A percentile compares a stretch with the other conserved stretches of the same genome.
These are phyloP conservation scores for Oryzias sinensis DNA, from an alignment of 2,797 vertebrate genomes.

Conservation along the genomic window DNA sequence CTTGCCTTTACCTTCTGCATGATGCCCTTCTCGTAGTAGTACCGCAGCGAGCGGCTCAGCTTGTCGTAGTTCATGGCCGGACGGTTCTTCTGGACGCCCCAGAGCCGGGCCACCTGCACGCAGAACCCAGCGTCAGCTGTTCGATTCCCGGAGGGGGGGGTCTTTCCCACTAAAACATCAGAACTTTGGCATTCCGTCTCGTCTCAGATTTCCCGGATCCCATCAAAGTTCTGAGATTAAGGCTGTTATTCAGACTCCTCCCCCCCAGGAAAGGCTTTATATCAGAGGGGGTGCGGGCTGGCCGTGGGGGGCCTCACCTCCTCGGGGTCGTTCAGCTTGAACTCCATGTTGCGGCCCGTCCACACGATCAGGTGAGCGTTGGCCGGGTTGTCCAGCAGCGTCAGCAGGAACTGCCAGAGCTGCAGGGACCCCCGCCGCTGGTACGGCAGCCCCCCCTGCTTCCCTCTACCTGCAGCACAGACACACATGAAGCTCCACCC, in stretches of 20 bases:
- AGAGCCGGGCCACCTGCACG: slow-evolving; percentile 88
- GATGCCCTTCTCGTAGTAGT: slow-evolving; percentile 88
- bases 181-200: no score
- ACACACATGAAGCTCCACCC: not conserved
- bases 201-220: no score
- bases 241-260: no score
- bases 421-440: slow-evolving; percentile 92
- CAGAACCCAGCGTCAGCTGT: not conserved
- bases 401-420: slow-evolving; percentile 96
- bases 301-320: slow-evolving; percentile 70
- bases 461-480: slow-evolving; percentile 56
- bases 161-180: no score
- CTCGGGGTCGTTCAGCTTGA: slow-evolving; percentile 93
- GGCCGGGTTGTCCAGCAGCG: slow-evolving; percentile 89
- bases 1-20: slow-evolving; percentile 80
- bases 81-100: slow-evolving; percentile 96
- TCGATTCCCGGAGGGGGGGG: no score
- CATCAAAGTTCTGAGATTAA: no score
- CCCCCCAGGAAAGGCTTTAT: no score
- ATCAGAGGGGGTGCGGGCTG: no score
- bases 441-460: slow-evolving; percentile 85
- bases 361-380: slow-evolving; percentile 92
- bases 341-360: slow-evolving; percentile 95
- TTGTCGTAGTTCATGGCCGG: slow-evolving; percentile 98
- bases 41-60: slow-evolving; percentile 92